Evolutionary conservation across 2,113 vertebrate genomes (phyloP).

Genomic region (Aramus guarauna): DNA sequence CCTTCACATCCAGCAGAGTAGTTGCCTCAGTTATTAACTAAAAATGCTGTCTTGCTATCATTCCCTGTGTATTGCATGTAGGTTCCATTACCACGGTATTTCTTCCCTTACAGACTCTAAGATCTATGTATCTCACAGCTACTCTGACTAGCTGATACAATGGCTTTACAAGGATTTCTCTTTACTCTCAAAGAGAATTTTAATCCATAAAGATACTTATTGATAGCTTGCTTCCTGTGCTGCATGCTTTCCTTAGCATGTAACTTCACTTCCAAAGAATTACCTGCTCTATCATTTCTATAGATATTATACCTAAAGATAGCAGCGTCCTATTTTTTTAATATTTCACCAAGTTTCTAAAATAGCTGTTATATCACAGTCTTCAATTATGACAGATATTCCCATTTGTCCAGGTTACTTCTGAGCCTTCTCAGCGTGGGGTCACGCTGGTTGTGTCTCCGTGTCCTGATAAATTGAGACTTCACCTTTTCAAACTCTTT

Average conservation of each 20-base stretch:
- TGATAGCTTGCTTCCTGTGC: neutral
- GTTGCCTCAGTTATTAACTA: neutral
- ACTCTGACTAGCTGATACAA: neutral
- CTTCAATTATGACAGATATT: neutral
- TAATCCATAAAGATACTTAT: neutral
- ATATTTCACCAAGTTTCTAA: neutral
- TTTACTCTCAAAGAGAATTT: neutral
- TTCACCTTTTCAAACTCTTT: neutral
- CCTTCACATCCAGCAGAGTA: neutral
- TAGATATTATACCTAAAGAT: neutral
- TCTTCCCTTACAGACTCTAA: neutral
- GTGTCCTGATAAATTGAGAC: neutral
- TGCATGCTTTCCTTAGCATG: neutral
- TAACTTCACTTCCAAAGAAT: neutral
- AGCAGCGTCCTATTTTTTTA: neutral
- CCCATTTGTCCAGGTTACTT: neutral
- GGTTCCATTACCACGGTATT: neutral
- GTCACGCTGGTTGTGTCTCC: neutral
- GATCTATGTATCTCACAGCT: neutral
- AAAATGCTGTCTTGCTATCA: neutral
- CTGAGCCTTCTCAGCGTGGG: neutral
- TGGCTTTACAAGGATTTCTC: neutral
- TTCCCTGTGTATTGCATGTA: neutral
- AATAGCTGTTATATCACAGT: neutral
- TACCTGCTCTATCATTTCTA: neutral